Evolutionary conservation across 2,113 vertebrate genomes (phyloP).

Genomic region (Aptenodytes forsteri): DNA sequence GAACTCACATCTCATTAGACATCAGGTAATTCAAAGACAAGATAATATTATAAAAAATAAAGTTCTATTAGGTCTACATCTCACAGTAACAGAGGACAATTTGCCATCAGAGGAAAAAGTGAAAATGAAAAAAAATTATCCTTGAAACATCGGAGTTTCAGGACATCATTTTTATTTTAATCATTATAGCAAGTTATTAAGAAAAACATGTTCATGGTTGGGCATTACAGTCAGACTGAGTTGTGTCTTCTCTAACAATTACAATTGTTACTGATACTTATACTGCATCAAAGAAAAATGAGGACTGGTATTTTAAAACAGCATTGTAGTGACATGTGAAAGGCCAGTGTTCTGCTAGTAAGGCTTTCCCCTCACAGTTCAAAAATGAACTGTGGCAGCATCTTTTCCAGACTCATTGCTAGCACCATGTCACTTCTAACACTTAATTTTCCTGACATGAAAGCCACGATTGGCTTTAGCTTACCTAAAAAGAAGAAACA

Average conservation of each 20-base stretch:
- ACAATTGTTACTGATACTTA: neutral
- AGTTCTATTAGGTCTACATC: neutral
- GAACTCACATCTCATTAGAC: neutral
- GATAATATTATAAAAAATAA: neutral
- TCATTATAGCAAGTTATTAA: neutral
- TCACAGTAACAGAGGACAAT: neutral
- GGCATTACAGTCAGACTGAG: neutral
- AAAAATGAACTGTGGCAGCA: slow-evolving; percentile 77
- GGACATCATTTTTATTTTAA: neutral
- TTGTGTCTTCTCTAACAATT: neutral
- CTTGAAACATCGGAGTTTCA: neutral
- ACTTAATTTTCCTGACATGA: slow-evolving; percentile 82
- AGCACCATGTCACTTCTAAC: slow-evolving; percentile 83
- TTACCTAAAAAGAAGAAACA: slow-evolving; percentile 70
- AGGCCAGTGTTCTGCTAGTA: neutral
- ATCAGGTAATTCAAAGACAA: neutral
- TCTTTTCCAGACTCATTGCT: slow-evolving; percentile 83
- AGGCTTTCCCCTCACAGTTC: slow-evolving; percentile 59
- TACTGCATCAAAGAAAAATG: neutral
- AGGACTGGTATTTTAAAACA: slow-evolving; percentile 5
- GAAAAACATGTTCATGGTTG: rapidly evolving
- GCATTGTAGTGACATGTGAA: neutral
- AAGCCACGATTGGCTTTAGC: slow-evolving; percentile 84
- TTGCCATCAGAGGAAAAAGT: neutral
- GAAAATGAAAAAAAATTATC: neutral